These are phyloP conservation scores for Catharus bicknelli DNA, from an alignment of 2,113 vertebrate genomes.

Conservation along the genomic window DNA sequence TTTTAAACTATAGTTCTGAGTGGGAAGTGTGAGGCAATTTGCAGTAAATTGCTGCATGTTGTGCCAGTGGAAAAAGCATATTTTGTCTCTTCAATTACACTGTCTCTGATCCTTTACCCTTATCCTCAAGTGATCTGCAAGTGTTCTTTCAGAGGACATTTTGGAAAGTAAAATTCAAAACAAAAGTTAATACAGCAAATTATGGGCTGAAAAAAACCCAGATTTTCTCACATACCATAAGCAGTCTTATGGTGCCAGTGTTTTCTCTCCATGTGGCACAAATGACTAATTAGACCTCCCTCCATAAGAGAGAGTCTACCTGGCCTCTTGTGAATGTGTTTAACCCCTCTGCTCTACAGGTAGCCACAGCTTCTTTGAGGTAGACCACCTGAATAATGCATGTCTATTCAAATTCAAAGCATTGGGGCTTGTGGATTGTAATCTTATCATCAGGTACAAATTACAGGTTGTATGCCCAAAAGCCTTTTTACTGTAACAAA, in stretches of 20 bases:
- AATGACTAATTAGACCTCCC: not conserved
- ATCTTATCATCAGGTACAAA: not conserved
- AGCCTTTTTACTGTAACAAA: not conserved
- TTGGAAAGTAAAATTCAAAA: not conserved
- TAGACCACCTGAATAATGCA: not conserved
- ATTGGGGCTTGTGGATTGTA: not conserved
- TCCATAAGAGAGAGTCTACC: not conserved
- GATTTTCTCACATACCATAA: not conserved
- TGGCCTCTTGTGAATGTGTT: not conserved
- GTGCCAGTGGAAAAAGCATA: not conserved
- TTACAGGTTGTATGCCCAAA: not conserved
- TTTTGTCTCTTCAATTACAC: not conserved
- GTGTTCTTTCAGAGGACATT: not conserved
- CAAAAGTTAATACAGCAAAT: not conserved
- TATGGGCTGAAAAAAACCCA: not conserved
- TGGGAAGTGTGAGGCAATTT: slow-evolving; percentile 35
- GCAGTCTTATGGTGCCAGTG: not conserved
- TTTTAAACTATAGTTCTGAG: not conserved
- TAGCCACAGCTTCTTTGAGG: not conserved
- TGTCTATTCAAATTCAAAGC: not conserved
- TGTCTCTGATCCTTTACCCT: not conserved
- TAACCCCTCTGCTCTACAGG: not conserved
- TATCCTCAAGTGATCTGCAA: not conserved
- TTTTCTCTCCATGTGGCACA: not conserved
- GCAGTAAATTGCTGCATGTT: not conserved